These are phyloP conservation scores for Melopsittacus undulatus DNA, from an alignment of 2,797 vertebrate genomes.

Conservation along the genomic window DNA sequence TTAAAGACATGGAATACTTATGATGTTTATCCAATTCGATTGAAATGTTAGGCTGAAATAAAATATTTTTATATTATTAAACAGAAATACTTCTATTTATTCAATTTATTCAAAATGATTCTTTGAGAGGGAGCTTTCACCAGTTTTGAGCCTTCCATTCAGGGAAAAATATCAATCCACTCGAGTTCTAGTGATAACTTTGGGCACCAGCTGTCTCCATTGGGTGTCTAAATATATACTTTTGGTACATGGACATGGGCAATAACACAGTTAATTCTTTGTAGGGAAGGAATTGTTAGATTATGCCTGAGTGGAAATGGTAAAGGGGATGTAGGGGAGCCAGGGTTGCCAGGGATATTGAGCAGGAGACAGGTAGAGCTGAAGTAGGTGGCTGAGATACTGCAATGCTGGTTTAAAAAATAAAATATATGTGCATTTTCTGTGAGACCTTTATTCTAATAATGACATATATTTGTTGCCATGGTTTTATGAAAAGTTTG, in stretches of 20 bases:
- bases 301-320: neutral
- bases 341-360: neutral
- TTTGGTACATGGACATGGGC: neutral
- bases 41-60: neutral
- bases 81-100: neutral
- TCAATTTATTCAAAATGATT: neutral
- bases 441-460: neutral
- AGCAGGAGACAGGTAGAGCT: neutral
- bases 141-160: neutral
- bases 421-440: neutral
- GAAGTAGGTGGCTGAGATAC: neutral
- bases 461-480: neutral
- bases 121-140: neutral
- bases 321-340: too few relatives aligned
- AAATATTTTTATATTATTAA: neutral
- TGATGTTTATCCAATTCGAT: neutral
- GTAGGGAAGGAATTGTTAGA: neutral
- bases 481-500: neutral
- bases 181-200: neutral
- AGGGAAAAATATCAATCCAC: neutral
- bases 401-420: neutral
- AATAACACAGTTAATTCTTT: neutral
- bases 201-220: neutral
- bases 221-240: neutral
- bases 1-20: neutral